phyloP scores from a whole-genome alignment of 2,113 vertebrate genomes.

The Neopipo cinnamomea region DNA sequence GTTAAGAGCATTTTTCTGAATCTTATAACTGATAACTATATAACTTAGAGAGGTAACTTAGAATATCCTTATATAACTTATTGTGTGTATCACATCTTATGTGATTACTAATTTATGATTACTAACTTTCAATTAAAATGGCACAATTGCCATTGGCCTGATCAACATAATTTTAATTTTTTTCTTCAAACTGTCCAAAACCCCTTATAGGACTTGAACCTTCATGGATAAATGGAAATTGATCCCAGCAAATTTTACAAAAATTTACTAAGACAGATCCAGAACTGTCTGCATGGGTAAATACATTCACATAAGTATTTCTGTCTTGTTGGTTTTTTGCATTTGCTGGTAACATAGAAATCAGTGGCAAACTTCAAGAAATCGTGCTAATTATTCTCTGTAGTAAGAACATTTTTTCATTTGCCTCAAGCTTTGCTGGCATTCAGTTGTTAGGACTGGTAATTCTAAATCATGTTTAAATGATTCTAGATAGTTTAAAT shows the following conservation, averaged over 20 bases:
- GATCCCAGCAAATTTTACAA: not conserved
- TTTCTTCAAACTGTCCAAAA: not conserved
- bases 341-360: not conserved
- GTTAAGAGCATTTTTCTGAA: not conserved
- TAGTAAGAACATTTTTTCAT: not conserved
- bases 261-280: not conserved
- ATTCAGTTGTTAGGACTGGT: not conserved
- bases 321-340: not conserved
- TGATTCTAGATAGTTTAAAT: not conserved
- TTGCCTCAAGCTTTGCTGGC: not conserved
- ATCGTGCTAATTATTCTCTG: not conserved
- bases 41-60: not conserved
- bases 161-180: fast-evolving
- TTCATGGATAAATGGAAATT: not conserved
- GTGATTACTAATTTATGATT: not conserved
- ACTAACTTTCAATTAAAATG: not conserved
- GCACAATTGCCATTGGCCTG: not conserved
- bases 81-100: not conserved
- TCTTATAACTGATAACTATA: not conserved
- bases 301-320: not conserved
- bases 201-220: not conserved
- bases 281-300: not conserved
- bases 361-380: not conserved
- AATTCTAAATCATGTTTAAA: not conserved
- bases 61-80: not conserved